Percentiles rank a stretch among this genome's conserved stretches.
These are phyloP conservation scores for Digitonthophagus gazella DNA, from an alignment of 2,888 invertebrate species.

Conservation along the genomic window DNA sequence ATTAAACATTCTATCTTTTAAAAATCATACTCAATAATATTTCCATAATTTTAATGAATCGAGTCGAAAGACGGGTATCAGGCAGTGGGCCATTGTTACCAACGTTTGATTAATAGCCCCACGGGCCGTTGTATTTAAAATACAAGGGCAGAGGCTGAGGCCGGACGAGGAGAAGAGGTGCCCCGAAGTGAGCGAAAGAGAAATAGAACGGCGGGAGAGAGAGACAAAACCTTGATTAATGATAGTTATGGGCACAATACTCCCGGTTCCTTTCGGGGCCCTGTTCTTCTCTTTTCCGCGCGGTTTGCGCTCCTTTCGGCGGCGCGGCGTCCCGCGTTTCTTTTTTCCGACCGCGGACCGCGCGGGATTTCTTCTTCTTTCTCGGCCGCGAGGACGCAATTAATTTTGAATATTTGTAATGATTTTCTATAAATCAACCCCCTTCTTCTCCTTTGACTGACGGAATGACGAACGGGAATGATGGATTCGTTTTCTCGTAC, in stretches of 20 bases:
- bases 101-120: constrained; percentile 16
- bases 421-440: not conserved
- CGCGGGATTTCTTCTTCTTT: not conserved
- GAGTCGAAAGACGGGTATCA: not conserved
- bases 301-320: not conserved
- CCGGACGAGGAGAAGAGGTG: not conserved
- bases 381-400: not conserved
- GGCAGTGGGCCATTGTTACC: constrained; percentile 3
- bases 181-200: not conserved
- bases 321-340: too few relatives aligned
- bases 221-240: constrained; percentile 5
- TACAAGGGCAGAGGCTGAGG: not conserved
- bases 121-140: not conserved
- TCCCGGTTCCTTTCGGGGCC: not conserved
- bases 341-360: not conserved
- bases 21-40: too few relatives aligned
- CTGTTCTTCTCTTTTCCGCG: not conserved
- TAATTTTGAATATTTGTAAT: not conserved
- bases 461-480: too few relatives aligned
- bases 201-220: not conserved
- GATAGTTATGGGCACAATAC: constrained; percentile 2
- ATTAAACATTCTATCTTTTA: too few relatives aligned
- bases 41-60: constrained; percentile 18
- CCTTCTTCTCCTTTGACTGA: not conserved
- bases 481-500: not conserved